phyloP scores from a whole-genome alignment of 2,888 invertebrate genomes.

The Linnaemya tessellans region DNA sequence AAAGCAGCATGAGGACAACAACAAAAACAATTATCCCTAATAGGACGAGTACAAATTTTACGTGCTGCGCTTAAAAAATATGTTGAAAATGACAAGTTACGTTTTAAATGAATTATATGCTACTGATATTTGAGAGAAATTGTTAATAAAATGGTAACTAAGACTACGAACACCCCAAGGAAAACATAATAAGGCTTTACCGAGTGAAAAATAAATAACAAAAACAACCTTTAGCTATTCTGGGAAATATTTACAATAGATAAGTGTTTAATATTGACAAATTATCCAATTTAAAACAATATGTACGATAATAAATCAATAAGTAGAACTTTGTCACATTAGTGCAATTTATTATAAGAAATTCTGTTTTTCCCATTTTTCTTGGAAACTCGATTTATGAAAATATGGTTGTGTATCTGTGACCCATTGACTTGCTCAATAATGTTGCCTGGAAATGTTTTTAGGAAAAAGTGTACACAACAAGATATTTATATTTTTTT shows the following conservation, averaged over 20 bases:
- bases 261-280: conserved; percentile 32
- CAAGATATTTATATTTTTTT: too few relatives aligned
- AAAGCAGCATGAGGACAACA: conserved; percentile 11
- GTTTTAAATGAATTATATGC: conserved; percentile 57
- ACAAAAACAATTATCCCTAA: conserved; percentile 45
- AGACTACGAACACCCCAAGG: not conserved
- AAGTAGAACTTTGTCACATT: conserved; percentile 12
- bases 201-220: not conserved
- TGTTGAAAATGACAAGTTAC: conserved; percentile 19
- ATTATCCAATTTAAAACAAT: conserved; percentile 52
- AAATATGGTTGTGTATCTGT: not conserved
- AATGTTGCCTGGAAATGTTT: too few relatives aligned
- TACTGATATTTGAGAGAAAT: conserved; percentile 48
- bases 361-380: not conserved
- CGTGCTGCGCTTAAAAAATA: not conserved
- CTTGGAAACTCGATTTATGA: not conserved
- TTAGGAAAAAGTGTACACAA: too few relatives aligned
- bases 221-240: not conserved
- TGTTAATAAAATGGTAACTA: conserved; percentile 11
- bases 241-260: not conserved
- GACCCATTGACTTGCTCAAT: not conserved
- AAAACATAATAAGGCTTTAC: not conserved
- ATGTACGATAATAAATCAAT: conserved; percentile 14
- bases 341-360: conserved; percentile 1
- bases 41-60: conserved; percentile 48